Percentiles rank a stretch among this genome's conserved stretches.
phyloP scores from a whole-genome alignment of 1,140 invertebrate species.

The Drosophila ambigua region DNA sequence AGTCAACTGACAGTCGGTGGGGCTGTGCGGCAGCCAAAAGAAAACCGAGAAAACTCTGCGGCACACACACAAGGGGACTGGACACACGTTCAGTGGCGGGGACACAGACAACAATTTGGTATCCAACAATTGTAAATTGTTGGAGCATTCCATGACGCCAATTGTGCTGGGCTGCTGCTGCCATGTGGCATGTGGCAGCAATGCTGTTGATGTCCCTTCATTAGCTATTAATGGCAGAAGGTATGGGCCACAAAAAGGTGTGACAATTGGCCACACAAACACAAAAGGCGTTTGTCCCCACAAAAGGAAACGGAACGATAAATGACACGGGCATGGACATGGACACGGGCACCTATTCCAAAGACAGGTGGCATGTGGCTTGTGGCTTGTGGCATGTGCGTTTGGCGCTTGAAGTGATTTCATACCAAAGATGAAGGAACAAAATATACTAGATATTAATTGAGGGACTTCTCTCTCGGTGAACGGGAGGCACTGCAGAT shows the following conservation, averaged over 20 bases:
- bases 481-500: no score
- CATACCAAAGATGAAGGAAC: no score
- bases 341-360: no score
- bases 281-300: neutral
- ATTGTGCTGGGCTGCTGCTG: constrained; percentile 10
- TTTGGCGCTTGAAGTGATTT: no score
- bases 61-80: neutral
- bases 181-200: neutral
- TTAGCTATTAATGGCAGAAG: constrained; percentile 53
- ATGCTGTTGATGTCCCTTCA: constrained; percentile 40
- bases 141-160: constrained; percentile 20
- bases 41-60: neutral
- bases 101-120: constrained; percentile 18
- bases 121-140: constrained; percentile 53
- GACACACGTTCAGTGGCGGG: neutral
- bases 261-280: constrained; percentile 41
- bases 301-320: constrained; percentile 1
- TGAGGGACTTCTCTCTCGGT: no score
- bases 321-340: neutral
- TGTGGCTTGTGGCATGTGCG: no score
- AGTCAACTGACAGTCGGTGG: no score
- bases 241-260: constrained; percentile 49
- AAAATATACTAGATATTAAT: no score
- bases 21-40: no score
- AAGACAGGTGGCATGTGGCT: no score